Conservation (phyloP, 2,888 invertebrate species). For the Coleophora flavipennella region DNA sequence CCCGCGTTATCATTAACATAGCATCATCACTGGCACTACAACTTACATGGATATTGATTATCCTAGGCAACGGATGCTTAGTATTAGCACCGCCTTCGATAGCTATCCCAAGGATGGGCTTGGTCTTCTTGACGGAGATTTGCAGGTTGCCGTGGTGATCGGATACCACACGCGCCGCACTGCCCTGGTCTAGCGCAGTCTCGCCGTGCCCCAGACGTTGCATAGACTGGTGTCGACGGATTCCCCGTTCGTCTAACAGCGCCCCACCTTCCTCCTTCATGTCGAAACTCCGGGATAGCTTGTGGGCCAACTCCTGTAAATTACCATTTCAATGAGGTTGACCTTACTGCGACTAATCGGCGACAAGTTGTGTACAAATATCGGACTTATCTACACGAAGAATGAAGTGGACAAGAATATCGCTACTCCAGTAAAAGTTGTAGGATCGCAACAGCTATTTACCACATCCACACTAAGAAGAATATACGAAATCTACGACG, state of each 20-base stretch:
- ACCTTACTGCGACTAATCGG: not conserved
- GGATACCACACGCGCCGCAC: conserved; percentile 78
- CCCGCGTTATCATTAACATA: too few relatives aligned
- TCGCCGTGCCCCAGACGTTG: conserved; percentile 78
- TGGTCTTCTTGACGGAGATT: conserved; percentile 92
- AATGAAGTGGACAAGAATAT: conserved; percentile 1
- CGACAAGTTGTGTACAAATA: not conserved
- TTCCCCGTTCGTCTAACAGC: conserved; percentile 76
- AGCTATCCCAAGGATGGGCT: conserved; percentile 95
- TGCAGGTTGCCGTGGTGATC: conserved; percentile 91
- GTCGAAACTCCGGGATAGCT: conserved; percentile 88
- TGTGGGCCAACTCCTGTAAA: conserved; percentile 87
- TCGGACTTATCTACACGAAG: not conserved
- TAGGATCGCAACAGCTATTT: conserved; percentile 14
- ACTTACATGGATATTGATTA: conserved; percentile 96
- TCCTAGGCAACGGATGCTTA: conserved; percentile 93
- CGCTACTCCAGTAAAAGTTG: conserved; percentile 6
- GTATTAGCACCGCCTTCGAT: conserved; percentile 98
- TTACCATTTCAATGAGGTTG: not conserved
- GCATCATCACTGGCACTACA: too few relatives aligned
- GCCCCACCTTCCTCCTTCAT: conserved; percentile 88
- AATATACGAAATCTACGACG: conserved; percentile 51
- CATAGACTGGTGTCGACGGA: conserved; percentile 83
- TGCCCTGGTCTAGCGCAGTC: conserved; percentile 63
- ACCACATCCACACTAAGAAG: conserved; percentile 62